Percentiles rank a stretch among this genome's conserved stretches.
Evolutionary conservation across 2,888 invertebrate genomes (phyloP).

Genomic region (Amitus sp.): DNA sequence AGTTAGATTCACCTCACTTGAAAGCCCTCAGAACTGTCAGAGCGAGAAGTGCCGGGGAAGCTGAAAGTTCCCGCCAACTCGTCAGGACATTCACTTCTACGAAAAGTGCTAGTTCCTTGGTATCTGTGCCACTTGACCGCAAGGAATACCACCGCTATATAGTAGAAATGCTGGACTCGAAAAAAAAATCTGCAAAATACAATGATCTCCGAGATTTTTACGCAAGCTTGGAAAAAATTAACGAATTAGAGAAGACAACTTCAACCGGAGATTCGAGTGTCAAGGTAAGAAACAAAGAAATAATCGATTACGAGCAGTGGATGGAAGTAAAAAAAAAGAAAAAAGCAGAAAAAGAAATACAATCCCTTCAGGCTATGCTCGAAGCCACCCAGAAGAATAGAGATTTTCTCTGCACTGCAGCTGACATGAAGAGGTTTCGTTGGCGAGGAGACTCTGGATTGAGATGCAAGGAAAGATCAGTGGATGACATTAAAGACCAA

Average conservation of each 20-base stretch:
- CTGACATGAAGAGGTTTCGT: conserved; percentile 76
- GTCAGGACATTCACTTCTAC: conserved; percentile 59
- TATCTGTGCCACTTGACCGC: conserved; percentile 65
- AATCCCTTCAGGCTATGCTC: conserved; percentile 79
- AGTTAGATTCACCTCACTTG: conserved; percentile 47
- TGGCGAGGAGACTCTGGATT: conserved; percentile 83
- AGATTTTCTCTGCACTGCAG: conserved; percentile 84
- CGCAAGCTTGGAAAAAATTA: conserved; percentile 84
- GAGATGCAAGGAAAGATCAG: conserved; percentile 85
- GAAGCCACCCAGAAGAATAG: conserved; percentile 83
- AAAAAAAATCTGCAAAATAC: conserved; percentile 81
- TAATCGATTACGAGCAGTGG: conserved; percentile 90
- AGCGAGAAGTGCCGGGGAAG: conserved; percentile 76
- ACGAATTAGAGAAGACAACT: conserved; percentile 81
- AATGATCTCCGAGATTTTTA: conserved; percentile 88
- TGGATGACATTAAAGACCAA: conserved; percentile 84
- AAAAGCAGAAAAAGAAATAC: conserved; percentile 84
- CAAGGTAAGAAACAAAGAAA: conserved; percentile 79
- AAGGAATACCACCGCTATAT: conserved; percentile 77
- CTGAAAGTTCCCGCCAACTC: conserved; percentile 63
- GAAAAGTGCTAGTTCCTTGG: conserved; percentile 67
- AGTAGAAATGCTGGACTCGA: conserved; percentile 73
- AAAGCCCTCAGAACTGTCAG: conserved; percentile 66
- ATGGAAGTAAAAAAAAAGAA: conserved; percentile 81
- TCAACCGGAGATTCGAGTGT: conserved; percentile 77